Percentiles rank a stretch among this genome's conserved stretches.
Conservation (phyloP, 92 coral and sea anemone species). For the Plumapathes pennacea region DNA sequence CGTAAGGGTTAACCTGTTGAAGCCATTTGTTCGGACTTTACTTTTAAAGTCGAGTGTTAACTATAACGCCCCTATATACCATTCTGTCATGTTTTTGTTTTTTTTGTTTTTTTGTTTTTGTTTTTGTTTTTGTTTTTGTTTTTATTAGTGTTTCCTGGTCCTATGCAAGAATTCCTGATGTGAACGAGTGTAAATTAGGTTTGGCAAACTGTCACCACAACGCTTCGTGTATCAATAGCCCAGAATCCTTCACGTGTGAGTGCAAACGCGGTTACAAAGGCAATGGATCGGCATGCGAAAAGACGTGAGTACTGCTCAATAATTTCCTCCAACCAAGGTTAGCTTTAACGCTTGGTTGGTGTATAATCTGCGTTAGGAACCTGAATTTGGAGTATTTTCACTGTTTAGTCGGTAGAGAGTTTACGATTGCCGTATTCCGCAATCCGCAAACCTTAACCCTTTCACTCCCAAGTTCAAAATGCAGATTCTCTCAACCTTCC, state of each 20-base stretch:
- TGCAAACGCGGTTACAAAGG: slow-evolving; percentile 90
- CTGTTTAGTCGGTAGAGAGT: too few species aligned
- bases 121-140: background rate
- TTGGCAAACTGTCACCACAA: slow-evolving; percentile 69
- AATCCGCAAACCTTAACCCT: too few species aligned
- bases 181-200: slow-evolving; percentile 83
- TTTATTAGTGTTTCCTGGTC: slow-evolving; percentile 77
- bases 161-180: slow-evolving; percentile 79
- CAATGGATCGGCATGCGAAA: slow-evolving; percentile 76
- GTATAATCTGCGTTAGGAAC: background rate
- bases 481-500: too few species aligned
- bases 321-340: background rate
- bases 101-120: too few species aligned
- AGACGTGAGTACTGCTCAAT: slow-evolving; percentile 66
- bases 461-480: too few species aligned
- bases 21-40: too few species aligned
- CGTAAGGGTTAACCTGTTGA: too few species aligned
- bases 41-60: too few species aligned
- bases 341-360: background rate
- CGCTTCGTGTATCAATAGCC: slow-evolving; percentile 67
- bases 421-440: too few species aligned
- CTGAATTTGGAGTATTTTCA: too few species aligned
- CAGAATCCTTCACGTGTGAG: slow-evolving; percentile 70
- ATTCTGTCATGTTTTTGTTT: background rate
- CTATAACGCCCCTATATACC: too few species aligned